Evolutionary conservation across 2,797 vertebrate species (phyloP).

Genomic region (Otolemur crassicaudatus): DNA sequence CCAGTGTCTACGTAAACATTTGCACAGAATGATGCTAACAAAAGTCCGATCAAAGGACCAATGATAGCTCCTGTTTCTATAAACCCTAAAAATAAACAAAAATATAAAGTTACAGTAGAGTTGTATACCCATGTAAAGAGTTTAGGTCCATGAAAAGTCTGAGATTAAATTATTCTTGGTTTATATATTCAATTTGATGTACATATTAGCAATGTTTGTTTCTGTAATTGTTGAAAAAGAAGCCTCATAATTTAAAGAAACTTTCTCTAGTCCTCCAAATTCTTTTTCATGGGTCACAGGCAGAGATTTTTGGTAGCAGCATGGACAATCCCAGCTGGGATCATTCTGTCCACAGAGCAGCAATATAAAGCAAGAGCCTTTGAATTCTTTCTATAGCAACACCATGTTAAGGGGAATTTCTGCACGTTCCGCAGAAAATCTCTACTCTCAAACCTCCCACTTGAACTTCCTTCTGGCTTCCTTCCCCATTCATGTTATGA

Average conservation of each 20-base stretch:
- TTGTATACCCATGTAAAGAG: neutral
- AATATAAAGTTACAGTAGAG: slow-evolving; percentile 39
- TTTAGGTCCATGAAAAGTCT: neutral
- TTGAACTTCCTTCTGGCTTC: neutral
- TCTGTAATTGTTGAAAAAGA: neutral
- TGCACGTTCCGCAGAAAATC: neutral
- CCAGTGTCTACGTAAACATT: slow-evolving; percentile 95
- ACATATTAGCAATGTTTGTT: neutral
- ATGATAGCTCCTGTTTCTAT: slow-evolving; percentile 93
- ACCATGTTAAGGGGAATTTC: neutral
- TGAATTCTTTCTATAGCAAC: neutral
- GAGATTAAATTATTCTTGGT: neutral
- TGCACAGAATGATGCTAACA: slow-evolving; percentile 93
- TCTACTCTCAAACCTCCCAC: neutral
- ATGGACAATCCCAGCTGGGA: neutral
- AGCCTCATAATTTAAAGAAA: neutral
- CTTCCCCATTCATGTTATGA: neutral
- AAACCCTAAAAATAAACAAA: slow-evolving; percentile 87
- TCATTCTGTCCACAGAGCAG: neutral
- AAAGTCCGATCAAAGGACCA: slow-evolving; percentile 93
- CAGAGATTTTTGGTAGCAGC: neutral
- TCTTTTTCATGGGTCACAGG: neutral
- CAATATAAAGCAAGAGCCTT: neutral
- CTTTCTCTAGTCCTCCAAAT: slow-evolving; percentile 8
- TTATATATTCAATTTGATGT: neutral